phyloP scores from a whole-genome alignment of 1,140 invertebrate species.

The Leptopilina clavipes region DNA sequence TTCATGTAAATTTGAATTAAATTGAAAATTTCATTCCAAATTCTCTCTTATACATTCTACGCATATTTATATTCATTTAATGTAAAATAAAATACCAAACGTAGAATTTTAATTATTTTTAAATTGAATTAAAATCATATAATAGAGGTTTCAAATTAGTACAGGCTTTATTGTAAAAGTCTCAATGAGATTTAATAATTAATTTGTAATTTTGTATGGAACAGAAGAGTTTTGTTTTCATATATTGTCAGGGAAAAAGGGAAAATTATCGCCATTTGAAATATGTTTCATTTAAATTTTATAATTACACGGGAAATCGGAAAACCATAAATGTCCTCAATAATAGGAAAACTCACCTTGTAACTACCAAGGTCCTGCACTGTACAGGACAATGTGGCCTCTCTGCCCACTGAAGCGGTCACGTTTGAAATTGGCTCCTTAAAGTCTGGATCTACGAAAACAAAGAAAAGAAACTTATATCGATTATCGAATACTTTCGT shows the following conservation, averaged over 20 bases:
- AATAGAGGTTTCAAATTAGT: no score
- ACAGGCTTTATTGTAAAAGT: no score
- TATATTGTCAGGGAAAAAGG: no score
- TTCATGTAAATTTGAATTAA: no score
- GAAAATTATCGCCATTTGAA: neutral
- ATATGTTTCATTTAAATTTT: neutral
- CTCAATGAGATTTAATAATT: no score
- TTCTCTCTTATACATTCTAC: no score
- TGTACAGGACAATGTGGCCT: constrained; percentile 87
- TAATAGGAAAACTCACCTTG: constrained; percentile 79
- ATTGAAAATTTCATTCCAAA: no score
- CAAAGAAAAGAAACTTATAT: constrained; percentile 37
- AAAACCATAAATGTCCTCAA: constrained; percentile 9
- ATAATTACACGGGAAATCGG: neutral
- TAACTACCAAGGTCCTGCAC: constrained; percentile 88
- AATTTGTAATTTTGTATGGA: no score
- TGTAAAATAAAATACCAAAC: no score
- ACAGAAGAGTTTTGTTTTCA: no score
- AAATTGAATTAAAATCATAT: neutral
- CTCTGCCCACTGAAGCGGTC: constrained; percentile 87
- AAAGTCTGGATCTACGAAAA: constrained; percentile 87
- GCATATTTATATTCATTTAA: no score
- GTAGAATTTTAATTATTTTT: neutral
- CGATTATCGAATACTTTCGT: constrained; percentile 9
- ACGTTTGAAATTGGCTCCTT: constrained; percentile 88